Base-by-base conservation (phyloP, 2,888 invertebrate species). In the Maniola hyperantus region DNA sequence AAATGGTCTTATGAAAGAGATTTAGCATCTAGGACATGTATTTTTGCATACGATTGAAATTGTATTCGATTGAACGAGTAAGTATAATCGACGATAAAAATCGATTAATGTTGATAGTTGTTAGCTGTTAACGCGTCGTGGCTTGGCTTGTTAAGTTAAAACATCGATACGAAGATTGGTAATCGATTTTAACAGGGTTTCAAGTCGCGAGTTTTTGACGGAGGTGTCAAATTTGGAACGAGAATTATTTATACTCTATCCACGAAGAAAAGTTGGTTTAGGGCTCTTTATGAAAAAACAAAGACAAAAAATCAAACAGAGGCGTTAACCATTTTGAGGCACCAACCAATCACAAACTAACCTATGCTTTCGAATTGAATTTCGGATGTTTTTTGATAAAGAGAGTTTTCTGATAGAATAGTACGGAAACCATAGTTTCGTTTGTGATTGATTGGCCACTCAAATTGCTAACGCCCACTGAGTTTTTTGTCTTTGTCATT, bases 11-110 rank as follows among this genome's bases (percentile, higher is more conserved):
- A 83, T 83, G 83, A 84, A 82, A 72, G 84, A 87, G 82, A 84
- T 87, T 87, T 86, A 86, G 84, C 84, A 84, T 82, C 78, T 79
- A 79, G 65, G 72, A 77, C 72, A 77, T 82, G 83, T 87, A 86
- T 86, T 84, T 85, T 86, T 86, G 82, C 84, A 84, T 81, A 81
- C 78, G 80, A 81, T 77, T 78, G 78, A 74, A 13, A 66, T 65
- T 68, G 65, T 66, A 69, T 65, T 70, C 67, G 69, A 69, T 66
- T 66, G 59, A 59, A 36, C 64, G 67, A 59, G 39, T 62, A 65
- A 59, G 46, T 62, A 15, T 26, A 48, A 53, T 63, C 63, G 58
- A 66, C 63, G 58, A 57, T 46, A 39, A 34, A 48, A 64, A 64
- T 59, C 60, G 65, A 62, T 61, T 44, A 44, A 53, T 50, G 67